Evolutionary conservation across 37 sponge, comb jelly and placozoan genomes (phyloP), one percentile per base, ranked within the genome.

Genomic region (Aphrocallistes beatrix): DNA sequence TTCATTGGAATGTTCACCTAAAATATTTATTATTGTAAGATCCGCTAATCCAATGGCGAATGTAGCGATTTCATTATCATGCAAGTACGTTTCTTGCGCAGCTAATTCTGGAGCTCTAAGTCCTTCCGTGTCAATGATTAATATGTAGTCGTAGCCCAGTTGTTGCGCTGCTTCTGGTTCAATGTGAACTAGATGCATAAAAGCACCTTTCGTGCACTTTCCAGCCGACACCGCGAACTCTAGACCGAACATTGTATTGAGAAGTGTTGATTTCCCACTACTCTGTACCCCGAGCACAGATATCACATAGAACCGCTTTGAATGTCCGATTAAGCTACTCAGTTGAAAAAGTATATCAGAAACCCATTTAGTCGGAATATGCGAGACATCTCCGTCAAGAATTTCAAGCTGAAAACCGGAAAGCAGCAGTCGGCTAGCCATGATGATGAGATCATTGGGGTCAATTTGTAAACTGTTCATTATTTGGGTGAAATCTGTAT

Each of bases 41-140:
- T 60, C 75, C 30, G 75, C 75, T 13, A 60, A 1, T 32, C 75
- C 75, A 60, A 60, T n/a, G n/a, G n/a, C n/a, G n/a, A n/a, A n/a
- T n/a, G n/a, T n/a, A n/a, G n/a, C n/a, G n/a, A n/a, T n/a, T 60
- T 60, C 75, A 60, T 60, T 60, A 36, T 60, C 75, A 60, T 60
- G 75, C 10, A 13, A 13, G 1, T 36, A 3, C 34, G 75, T 36
- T 60, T 60, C 75, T 36, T 1, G 6, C 3, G 75, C 30, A 9
- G 36, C 34, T 9, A 60, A 9, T 60, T 60, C 75, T 36, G 75
- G 75, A 60, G 75, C 75, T 36, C 75, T 32, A 9, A 60, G 75
- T 6, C 75, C 75, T 60, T 60, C 75, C 8, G 75, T 60, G 10
- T 60, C 75, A 1, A 60, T 36, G 8, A 60, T 60, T 9, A 60